Evolutionary conservation across 2,797 vertebrate genomes (phyloP), one percentile per base, ranked within the genome.

Genomic region (Sebastes minor): DNA sequence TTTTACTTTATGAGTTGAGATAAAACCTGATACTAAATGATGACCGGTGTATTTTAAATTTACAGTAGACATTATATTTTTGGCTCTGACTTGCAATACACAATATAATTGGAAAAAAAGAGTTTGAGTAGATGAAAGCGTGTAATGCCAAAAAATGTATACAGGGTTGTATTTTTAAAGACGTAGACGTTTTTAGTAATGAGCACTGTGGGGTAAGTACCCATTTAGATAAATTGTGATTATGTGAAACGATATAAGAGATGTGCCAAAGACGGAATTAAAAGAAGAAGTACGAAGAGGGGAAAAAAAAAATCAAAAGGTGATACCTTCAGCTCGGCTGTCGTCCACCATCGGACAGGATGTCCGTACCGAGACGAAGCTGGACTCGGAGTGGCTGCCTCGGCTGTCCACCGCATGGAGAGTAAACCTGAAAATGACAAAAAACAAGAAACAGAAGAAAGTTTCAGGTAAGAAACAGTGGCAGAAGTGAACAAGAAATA

Each of bases 311-410:
- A 25, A 27, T 18, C 12, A 46, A 46, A 22, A 60, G 10, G 52
- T 22, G 14, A 25, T 95, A 99, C 98, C 98, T 97, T 99, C 98
- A 76, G 98, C 98, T 82, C 97, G 97, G 86, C 96, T 97, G 94
- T 99, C 98, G 1, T 99, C 98, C 63, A 99, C 97, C 91, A 99
- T 95, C 0, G 98, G 97, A 91, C 98, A 99, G 18, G 98, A 98
- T 1, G 98, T 99, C 69, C 97, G 95, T 59, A 99, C 94, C 1
- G 97, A 97, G 78, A 99, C 97, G 0, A 96, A 97, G 92, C 97
- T 99, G 7, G 96, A 95, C 73, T 99, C 98, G 0, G 98, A 99
- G 73, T 96, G 96, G 78, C 98, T 96, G 16, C 98, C 98, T 57
- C 98, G 96, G 1, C 97, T 99, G 68, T 99, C 98, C 93, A 99